Percentiles rank a stretch among this genome's conserved stretches.
Evolutionary conservation across 1,140 invertebrate genomes (phyloP).

Genomic region (Bombus waltoni): DNA sequence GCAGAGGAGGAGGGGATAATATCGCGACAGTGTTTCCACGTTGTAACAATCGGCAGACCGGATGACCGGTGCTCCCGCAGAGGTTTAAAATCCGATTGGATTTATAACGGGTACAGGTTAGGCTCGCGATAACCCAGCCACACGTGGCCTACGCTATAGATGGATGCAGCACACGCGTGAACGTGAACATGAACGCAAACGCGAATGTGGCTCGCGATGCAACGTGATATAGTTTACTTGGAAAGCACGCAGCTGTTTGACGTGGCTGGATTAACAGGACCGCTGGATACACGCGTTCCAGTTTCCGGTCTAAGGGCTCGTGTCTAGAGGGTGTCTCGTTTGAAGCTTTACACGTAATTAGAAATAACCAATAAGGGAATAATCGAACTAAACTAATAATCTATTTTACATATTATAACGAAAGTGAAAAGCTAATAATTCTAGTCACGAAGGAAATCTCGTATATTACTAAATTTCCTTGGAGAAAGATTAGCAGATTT

Average conservation of each 20-base stretch:
- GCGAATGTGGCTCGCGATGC: not conserved
- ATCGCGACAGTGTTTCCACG: conserved; percentile 37
- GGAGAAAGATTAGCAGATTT: no score
- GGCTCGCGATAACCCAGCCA: conserved; percentile 19
- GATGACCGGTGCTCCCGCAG: conserved; percentile 7
- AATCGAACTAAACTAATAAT: no score
- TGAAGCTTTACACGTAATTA: not conserved
- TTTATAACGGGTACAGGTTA: conserved; percentile 45
- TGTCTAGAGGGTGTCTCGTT: not conserved
- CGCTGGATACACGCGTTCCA: conserved; percentile 55
- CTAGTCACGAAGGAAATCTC: no score
- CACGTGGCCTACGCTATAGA: not conserved
- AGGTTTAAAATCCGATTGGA: conserved; percentile 51
- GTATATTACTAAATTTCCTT: no score
- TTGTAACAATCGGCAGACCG: conserved; percentile 46
- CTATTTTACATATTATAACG: no score
- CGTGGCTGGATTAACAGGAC: conserved; percentile 56
- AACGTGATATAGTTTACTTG: conserved; percentile 26
- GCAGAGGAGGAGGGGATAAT: not conserved
- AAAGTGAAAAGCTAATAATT: no score
- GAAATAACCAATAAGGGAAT: no score
- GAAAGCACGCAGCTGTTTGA: conserved; percentile 58
- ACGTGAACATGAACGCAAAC: not conserved
- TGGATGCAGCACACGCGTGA: not conserved
- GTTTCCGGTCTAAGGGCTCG: conserved; percentile 21